Conservation (phyloP, 2,113 vertebrate species). For the Hypocryptadius cinnamomeus region DNA sequence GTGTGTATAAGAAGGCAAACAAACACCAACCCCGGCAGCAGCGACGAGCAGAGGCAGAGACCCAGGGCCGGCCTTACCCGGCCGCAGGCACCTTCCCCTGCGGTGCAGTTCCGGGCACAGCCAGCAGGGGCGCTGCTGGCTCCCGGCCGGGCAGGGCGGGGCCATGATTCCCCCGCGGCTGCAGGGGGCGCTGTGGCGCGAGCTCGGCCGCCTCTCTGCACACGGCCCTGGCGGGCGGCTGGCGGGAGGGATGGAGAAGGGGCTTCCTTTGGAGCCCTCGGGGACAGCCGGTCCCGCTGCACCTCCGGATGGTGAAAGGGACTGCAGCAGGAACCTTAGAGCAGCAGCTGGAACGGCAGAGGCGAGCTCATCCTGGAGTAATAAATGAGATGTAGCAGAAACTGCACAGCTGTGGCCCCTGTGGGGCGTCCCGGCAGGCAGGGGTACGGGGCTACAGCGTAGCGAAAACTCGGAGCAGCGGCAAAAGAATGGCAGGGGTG, state of each 20-base stretch:
- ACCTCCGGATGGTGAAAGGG: not conserved
- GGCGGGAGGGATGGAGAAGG: not conserved
- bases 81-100: not conserved
- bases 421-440: fast-evolving
- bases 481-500: not conserved
- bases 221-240: not conserved
- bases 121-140: not conserved
- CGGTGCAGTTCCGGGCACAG: not conserved
- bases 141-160: not conserved
- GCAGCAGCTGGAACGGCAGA: not conserved
- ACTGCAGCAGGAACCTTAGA: not conserved
- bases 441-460: fast-evolving
- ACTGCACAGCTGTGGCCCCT: not conserved
- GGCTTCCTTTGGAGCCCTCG: not conserved
- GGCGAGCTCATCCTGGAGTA: fast-evolving
- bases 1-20: not conserved
- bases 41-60: not conserved
- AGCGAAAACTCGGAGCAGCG: not conserved
- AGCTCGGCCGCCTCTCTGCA: not conserved
- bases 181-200: not conserved
- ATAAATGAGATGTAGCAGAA: not conserved
- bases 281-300: not conserved
- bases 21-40: not conserved
- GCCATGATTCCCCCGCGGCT: not conserved
- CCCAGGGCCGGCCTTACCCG: not conserved